phyloP scores from a whole-genome alignment of 1,140 invertebrate species.

The Drosophila kurseongensis region DNA sequence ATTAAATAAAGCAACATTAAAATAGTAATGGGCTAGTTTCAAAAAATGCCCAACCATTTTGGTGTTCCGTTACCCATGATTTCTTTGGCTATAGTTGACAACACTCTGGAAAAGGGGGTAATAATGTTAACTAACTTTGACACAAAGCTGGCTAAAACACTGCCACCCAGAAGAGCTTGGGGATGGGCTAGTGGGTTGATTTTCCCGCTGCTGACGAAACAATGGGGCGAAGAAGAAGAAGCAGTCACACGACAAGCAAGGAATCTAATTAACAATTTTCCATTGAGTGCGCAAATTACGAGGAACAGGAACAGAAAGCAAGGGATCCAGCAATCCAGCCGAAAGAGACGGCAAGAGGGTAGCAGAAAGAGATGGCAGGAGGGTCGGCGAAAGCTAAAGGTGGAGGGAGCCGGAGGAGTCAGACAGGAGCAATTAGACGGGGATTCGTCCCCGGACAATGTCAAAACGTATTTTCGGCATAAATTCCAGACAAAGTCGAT shows the following conservation, averaged over 20 bases:
- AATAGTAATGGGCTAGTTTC: too few species aligned
- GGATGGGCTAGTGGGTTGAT: slow-evolving; percentile 1
- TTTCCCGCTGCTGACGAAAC: slow-evolving; percentile 31
- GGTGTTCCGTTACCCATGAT: too few species aligned
- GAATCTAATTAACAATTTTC: slow-evolving; percentile 84
- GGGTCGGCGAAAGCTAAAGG: not conserved
- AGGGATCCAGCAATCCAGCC: not conserved
- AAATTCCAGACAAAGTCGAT: slow-evolving; percentile 16
- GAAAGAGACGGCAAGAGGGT: slow-evolving; percentile 1
- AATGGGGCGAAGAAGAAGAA: slow-evolving; percentile 50
- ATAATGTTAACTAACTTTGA: slow-evolving; percentile 78
- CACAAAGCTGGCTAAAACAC: slow-evolving; percentile 78
- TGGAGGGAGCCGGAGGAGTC: not conserved
- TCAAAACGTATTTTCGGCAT: slow-evolving; percentile 22
- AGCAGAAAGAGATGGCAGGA: not conserved
- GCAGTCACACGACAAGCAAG: slow-evolving; percentile 78
- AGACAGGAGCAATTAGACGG: slow-evolving; percentile 49
- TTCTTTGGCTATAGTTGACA: not conserved
- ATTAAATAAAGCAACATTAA: too few species aligned
- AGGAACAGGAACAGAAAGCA: slow-evolving; percentile 41
- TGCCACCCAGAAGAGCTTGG: slow-evolving; percentile 1
- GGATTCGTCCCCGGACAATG: slow-evolving; percentile 32
- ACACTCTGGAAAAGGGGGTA: slow-evolving; percentile 20
- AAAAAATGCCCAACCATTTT: too few species aligned
- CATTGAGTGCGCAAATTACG: slow-evolving; percentile 82